phyloP scores from a whole-genome alignment of 2,113 vertebrate genomes.

The Alaudala cheleensis region DNA sequence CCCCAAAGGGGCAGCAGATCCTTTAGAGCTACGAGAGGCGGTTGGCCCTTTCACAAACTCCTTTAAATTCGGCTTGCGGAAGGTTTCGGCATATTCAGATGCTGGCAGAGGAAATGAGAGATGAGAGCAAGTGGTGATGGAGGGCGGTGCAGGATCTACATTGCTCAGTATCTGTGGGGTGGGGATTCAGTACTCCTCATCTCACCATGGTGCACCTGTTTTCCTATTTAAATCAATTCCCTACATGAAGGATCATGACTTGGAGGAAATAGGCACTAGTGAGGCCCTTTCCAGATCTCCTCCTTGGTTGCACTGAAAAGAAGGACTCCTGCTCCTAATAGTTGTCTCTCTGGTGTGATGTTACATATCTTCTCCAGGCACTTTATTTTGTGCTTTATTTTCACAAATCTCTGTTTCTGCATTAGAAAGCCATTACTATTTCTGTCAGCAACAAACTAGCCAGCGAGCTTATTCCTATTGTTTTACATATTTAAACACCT shows the following conservation, averaged over 20 bases:
- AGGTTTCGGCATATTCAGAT: background rate
- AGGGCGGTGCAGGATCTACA: rapidly evolving
- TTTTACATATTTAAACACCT: background rate
- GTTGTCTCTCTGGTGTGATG: background rate
- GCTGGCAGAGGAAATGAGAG: background rate
- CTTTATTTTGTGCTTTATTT: background rate
- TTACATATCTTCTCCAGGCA: background rate
- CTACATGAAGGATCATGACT: rapidly evolving
- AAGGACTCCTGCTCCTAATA: background rate
- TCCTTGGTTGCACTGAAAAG: background rate
- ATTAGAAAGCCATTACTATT: rapidly evolving
- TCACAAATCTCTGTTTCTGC: background rate
- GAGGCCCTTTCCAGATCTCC: background rate
- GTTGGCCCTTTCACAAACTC: too few relatives aligned
- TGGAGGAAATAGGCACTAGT: background rate
- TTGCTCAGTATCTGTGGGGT: rapidly evolving
- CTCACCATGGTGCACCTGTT: rapidly evolving
- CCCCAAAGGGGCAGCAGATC: rapidly evolving
- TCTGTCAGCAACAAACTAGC: too few relatives aligned
- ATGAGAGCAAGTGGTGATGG: background rate
- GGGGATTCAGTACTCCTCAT: background rate
- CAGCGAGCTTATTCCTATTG: background rate
- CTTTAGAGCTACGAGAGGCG: rapidly evolving
- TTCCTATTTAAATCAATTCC: background rate
- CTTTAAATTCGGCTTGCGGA: background rate